Percentiles rank a stretch among this genome's conserved stretches.
Evolutionary conservation across 2,113 vertebrate genomes (phyloP).

Genomic region (Ctenodactylus gundi): DNA sequence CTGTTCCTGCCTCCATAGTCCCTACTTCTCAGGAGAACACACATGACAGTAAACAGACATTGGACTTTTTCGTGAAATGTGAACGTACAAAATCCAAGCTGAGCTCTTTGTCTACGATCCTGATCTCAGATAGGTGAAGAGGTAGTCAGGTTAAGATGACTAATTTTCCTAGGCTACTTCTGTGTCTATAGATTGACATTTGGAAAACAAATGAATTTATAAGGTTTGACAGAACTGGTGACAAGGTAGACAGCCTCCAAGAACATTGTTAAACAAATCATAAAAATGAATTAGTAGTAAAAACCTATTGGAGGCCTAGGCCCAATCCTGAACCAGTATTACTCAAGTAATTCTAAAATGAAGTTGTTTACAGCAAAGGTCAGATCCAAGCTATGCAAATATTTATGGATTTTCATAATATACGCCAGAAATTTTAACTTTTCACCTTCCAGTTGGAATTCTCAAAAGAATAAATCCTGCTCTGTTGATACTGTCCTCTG

Average conservation of each 20-base stretch:
- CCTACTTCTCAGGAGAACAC: neutral
- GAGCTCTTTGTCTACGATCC: neutral
- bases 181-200: neutral
- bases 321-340: neutral
- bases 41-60: neutral
- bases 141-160: neutral
- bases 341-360: neutral
- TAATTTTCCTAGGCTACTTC: neutral
- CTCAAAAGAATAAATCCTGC: constrained; percentile 45
- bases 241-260: neutral
- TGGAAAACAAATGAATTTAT: neutral
- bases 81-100: neutral
- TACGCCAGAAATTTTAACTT: constrained; percentile 48
- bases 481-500: constrained; percentile 44
- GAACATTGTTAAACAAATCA: neutral
- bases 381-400: constrained; percentile 4
- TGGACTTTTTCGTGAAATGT: neutral
- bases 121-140: neutral
- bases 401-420: constrained; percentile 50
- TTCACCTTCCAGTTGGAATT: constrained; percentile 70
- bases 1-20: neutral
- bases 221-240: neutral
- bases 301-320: neutral
- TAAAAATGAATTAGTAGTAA: neutral
- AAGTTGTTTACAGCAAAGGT: constrained; percentile 54